Evolutionary conservation across 1,140 invertebrate genomes (phyloP).

Genomic region (Saccostrea cuccullata): DNA sequence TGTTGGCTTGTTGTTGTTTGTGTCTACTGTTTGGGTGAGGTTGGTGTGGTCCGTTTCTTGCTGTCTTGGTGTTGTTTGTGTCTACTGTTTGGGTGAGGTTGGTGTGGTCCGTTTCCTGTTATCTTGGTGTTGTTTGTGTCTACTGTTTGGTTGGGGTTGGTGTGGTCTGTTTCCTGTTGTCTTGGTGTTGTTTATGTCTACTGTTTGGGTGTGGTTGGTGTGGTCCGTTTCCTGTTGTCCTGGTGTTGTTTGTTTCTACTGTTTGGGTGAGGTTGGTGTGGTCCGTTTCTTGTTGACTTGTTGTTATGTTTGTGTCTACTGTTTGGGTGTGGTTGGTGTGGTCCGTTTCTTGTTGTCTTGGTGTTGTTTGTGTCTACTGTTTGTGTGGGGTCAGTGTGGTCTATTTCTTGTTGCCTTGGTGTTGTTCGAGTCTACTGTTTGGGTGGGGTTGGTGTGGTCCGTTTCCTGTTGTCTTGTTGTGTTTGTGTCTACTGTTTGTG

Average conservation of each 20-base stretch:
- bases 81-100: too few relatives aligned
- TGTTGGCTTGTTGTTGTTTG: too few relatives aligned
- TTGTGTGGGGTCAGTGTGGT: too few relatives aligned
- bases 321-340: conserved; percentile 73
- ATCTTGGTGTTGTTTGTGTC: background rate
- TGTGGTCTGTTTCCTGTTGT: background rate
- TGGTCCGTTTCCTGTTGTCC: too few relatives aligned
- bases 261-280: conserved; percentile 18
- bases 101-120: too few relatives aligned
- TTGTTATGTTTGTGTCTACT: conserved; percentile 9
- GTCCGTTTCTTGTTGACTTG: conserved; percentile 34
- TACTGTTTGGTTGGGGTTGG: background rate
- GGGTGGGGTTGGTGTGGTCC: background rate
- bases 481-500: too few relatives aligned
- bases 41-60: background rate
- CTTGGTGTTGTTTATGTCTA: background rate
- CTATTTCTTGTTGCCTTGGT: too few relatives aligned
- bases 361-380: background rate
- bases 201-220: background rate
- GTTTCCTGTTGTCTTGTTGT: too few relatives aligned
- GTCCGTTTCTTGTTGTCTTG: conserved; percentile 72
- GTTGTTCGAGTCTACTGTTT: too few relatives aligned
- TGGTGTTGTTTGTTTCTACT: too few relatives aligned
- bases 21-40: too few relatives aligned
- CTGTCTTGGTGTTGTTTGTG: background rate